Conservation (phyloP, 2,888 invertebrate species). For the Chrysomela aeneicollis region DNA sequence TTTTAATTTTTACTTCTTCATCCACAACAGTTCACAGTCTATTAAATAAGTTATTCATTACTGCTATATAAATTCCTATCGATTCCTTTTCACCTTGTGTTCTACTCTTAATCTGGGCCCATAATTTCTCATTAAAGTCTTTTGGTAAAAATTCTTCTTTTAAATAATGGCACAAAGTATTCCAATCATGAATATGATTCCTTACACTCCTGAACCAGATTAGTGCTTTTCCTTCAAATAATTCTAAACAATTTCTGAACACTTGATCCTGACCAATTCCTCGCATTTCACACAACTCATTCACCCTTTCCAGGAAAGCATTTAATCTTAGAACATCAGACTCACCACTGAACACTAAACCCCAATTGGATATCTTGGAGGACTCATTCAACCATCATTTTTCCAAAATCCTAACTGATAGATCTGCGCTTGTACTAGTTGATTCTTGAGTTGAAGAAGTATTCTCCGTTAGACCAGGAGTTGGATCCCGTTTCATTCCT, state of each 20-base stretch:
- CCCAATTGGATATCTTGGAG: background rate
- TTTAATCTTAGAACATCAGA: conserved; percentile 11
- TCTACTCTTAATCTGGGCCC: conserved; percentile 20
- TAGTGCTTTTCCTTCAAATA: conserved; percentile 29
- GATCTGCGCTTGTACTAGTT: no score
- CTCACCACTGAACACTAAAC: conserved; percentile 12
- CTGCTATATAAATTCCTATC: conserved; percentile 22
- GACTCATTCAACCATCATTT: no score
- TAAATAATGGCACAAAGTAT: conserved; percentile 17
- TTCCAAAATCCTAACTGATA: background rate
- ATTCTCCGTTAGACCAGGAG: no score
- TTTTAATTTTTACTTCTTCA: conserved; percentile 19
- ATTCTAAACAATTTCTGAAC: conserved; percentile 9
- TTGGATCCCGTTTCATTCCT: background rate
- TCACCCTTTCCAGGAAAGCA: conserved; percentile 5
- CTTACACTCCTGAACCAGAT: background rate
- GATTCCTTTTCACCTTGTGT: conserved; percentile 24
- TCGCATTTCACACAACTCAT: conserved; percentile 12
- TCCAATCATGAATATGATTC: conserved; percentile 24
- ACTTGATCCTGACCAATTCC: conserved; percentile 2
- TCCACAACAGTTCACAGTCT: conserved; percentile 19
- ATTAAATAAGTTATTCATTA: conserved; percentile 17
- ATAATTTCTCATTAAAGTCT: conserved; percentile 21
- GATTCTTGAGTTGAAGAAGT: no score
- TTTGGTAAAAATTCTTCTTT: no score